Percentiles rank a stretch among this genome's conserved stretches.
phyloP scores from a whole-genome alignment of 2,113 vertebrate genomes.

The Morone saxatilis region DNA sequence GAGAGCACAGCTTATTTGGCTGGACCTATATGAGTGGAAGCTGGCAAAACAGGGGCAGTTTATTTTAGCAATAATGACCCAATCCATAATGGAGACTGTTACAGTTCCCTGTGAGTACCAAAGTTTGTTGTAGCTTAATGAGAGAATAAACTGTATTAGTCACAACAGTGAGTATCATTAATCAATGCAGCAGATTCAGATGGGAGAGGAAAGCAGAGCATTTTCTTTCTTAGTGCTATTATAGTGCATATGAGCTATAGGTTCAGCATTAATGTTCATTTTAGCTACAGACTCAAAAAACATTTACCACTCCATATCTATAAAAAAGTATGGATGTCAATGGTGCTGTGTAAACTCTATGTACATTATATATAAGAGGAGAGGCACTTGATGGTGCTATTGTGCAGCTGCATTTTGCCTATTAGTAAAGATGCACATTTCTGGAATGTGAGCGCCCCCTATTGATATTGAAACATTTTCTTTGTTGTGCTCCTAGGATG shows the following conservation, averaged over 20 bases:
- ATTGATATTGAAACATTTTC: not conserved
- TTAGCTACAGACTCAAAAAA: not conserved
- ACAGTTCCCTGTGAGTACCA: constrained; percentile 50
- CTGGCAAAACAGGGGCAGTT: constrained; percentile 65
- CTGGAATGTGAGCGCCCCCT: not conserved
- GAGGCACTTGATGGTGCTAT: not conserved
- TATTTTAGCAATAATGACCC: constrained; percentile 75
- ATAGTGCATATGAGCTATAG: constrained; percentile 11
- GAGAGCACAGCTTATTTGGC: constrained; percentile 48
- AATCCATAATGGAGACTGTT: constrained; percentile 71
- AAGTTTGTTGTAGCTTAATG: constrained; percentile 75
- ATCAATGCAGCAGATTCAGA: constrained; percentile 55
- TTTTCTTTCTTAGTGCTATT: constrained; percentile 51
- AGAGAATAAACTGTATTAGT: constrained; percentile 71
- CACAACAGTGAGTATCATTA: constrained; percentile 52
- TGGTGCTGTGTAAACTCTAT: not conserved
- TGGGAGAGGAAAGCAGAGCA: constrained; percentile 22
- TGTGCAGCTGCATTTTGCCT: not conserved
- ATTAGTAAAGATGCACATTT: not conserved
- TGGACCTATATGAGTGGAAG: constrained; percentile 31
- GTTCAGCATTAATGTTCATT: constrained; percentile 1
- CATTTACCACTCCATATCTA: not conserved
- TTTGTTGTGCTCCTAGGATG: not conserved
- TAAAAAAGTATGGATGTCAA: not conserved
- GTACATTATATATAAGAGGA: not conserved